Evolutionary conservation across 2,888 invertebrate species (phyloP), one percentile per base, ranked within the genome.

Genomic region (Tetanocera ferruginea): DNA sequence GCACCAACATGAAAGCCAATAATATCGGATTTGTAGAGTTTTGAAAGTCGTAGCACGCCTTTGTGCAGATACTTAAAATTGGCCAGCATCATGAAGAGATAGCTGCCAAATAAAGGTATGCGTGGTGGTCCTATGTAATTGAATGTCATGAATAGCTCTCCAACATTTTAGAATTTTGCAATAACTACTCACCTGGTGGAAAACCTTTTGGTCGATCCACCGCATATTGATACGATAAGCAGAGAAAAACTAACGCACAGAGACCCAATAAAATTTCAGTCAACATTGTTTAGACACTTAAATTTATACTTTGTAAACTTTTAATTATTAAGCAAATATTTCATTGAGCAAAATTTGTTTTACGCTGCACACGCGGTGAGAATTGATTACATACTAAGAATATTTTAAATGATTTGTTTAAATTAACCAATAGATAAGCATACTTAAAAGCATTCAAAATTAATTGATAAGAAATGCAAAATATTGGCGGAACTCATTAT

Each of bases 71-170:
- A 92, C 71, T 89, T 90, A 80, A 91, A 91, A 80, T 92, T 89
- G 52, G 91, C 88, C 76, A 91, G 86, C 52, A 93, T 85, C 57
- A 94, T 84, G 57, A 92, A 90, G 87, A 92, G 92, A 80, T 93
- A 94, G 34, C 92, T 92, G 3, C 94, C 93, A 82, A 92, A 92
- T 23, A 93, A 72, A 0, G 94, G 94, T 62, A 94, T 86, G 28
- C 91, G 91, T 0, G 92, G 92, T 2, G 93, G 92, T 62, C 93
- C 94, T 94, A 85, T 6, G 14, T 81, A 77, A 67, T 70, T 14
- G 34, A 55, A 6, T 66, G 14, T 64, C 49, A 69, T 69, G 19
- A 49, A 49, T 6, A 9, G 6, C 49, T 6, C 9, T 6, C 6
- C 49, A 9, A 14, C 6, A 49, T n/a, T 52, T 52, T n/a, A 3